These are phyloP conservation scores for Aphaenogaster ashmeadi DNA, from an alignment of 1,140 invertebrate species.

Conservation along the genomic window DNA sequence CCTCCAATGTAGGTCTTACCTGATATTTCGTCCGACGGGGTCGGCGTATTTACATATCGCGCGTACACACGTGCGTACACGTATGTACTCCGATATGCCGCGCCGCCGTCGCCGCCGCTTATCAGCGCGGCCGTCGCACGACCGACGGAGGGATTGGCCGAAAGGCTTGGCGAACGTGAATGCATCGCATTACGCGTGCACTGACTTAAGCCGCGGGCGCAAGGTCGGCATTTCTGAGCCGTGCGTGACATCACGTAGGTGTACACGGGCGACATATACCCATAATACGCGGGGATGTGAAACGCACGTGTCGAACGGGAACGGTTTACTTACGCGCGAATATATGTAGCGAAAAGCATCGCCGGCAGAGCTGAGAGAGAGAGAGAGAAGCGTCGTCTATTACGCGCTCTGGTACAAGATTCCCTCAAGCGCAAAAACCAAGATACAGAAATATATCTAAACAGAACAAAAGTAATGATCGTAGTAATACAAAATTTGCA, in stretches of 20 bases:
- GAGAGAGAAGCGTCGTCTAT: not conserved
- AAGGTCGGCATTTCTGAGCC: conserved; percentile 78
- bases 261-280: conserved; percentile 55
- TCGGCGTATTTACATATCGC: conserved; percentile 40
- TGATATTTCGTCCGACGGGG: conserved; percentile 13
- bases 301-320: conserved; percentile 35
- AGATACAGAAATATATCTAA: too few relatives aligned
- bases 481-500: too few relatives aligned
- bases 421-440: too few relatives aligned
- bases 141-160: conserved; percentile 72
- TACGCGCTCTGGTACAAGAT: too few relatives aligned
- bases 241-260: conserved; percentile 75
- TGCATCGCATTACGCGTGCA: conserved; percentile 78
- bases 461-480: too few relatives aligned
- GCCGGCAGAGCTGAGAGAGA: not conserved
- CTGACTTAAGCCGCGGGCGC: conserved; percentile 73
- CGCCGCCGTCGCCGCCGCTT: conserved; percentile 39
- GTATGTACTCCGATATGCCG: conserved; percentile 11
- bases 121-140: conserved; percentile 63
- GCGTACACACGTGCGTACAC: conserved; percentile 25
- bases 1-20: not conserved
- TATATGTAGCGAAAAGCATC: not conserved
- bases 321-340: not conserved
- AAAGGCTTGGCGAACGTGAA: conserved; percentile 78
- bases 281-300: conserved; percentile 21